Percentiles rank a stretch among this genome's conserved stretches.
Evolutionary conservation across 1,140 invertebrate genomes (phyloP).

Genomic region (Drosophila ananassae): DNA sequence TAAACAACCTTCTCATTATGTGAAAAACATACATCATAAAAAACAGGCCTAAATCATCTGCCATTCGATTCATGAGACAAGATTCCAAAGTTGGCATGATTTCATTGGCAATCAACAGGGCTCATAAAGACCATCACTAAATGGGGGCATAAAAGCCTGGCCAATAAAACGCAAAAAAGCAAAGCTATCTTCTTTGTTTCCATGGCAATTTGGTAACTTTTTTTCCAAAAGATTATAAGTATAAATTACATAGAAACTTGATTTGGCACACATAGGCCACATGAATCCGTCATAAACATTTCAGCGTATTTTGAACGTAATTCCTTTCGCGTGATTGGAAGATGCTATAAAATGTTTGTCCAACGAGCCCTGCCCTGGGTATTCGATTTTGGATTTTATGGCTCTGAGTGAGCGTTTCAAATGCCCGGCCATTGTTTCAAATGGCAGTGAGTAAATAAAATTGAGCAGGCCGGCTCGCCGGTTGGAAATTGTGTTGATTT

Average conservation of each 20-base stretch:
- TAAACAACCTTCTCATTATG: slow-evolving; percentile 36
- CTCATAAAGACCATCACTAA: slow-evolving; percentile 53
- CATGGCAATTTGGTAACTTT: slow-evolving; percentile 53
- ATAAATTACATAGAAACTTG: slow-evolving; percentile 67
- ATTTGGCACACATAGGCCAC: slow-evolving; percentile 53
- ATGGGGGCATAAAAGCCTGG: slow-evolving; percentile 45
- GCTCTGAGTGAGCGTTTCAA: slow-evolving; percentile 53
- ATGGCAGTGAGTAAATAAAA: slow-evolving; percentile 64
- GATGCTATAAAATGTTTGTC: slow-evolving; percentile 63
- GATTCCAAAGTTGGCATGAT: slow-evolving; percentile 40
- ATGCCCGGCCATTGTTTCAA: slow-evolving; percentile 68
- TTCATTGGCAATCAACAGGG: slow-evolving; percentile 49
- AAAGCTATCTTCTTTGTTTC: slow-evolving; percentile 44
- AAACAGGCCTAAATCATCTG: slow-evolving; percentile 33
- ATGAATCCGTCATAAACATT: slow-evolving; percentile 63
- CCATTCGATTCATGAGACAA: slow-evolving; percentile 37
- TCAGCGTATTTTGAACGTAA: slow-evolving; percentile 51
- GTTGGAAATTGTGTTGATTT: slow-evolving; percentile 60
- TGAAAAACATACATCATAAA: slow-evolving; percentile 37
- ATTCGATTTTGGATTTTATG: slow-evolving; percentile 28
- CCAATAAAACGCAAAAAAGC: slow-evolving; percentile 62
- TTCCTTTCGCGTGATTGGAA: slow-evolving; percentile 59
- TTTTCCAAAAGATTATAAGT: slow-evolving; percentile 47
- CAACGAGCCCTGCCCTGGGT: slow-evolving; percentile 4
- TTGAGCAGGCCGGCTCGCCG: slow-evolving; percentile 42